These are phyloP conservation scores for Haliclona indistincta DNA, from an alignment of 37 sponge, comb jelly and placozoan species.

Conservation along the genomic window DNA sequence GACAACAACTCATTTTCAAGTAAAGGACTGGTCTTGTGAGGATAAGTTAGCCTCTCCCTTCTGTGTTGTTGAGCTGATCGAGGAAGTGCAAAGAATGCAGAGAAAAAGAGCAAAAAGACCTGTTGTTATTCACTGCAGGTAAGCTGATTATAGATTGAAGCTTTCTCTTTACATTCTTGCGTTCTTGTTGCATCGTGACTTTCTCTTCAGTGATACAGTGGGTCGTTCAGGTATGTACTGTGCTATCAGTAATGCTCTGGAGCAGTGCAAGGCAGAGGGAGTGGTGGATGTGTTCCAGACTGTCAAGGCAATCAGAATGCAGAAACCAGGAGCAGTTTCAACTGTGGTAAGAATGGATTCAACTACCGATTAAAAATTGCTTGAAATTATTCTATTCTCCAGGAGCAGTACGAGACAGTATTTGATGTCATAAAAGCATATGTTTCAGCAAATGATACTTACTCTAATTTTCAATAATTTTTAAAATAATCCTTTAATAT, in stretches of 20 bases:
- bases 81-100: conserved; percentile 42
- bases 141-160: neutral
- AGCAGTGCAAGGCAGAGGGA: conserved; percentile 73
- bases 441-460: conserved; percentile 62
- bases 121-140: conserved; percentile 61
- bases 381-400: neutral
- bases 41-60: neutral
- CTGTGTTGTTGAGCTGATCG: conserved; percentile 27
- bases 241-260: conserved; percentile 57
- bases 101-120: conserved; percentile 58
- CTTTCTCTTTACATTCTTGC: too few relatives aligned
- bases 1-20: conserved; percentile 45
- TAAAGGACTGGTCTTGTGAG: conserved; percentile 35
- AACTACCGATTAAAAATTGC: neutral
- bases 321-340: conserved; percentile 55
- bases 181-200: too few relatives aligned
- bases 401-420: conserved; percentile 54
- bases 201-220: conserved; percentile 53
- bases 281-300: conserved; percentile 84
- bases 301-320: conserved; percentile 55
- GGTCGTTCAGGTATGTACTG: conserved; percentile 63
- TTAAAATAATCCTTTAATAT: too few relatives aligned
- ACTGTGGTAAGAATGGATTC: conserved; percentile 41
- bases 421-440: conserved; percentile 45
- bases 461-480: conserved; percentile 69